These are phyloP conservation scores for Thera britannica DNA, from an alignment of 2,888 invertebrate species.

Conservation along the genomic window DNA sequence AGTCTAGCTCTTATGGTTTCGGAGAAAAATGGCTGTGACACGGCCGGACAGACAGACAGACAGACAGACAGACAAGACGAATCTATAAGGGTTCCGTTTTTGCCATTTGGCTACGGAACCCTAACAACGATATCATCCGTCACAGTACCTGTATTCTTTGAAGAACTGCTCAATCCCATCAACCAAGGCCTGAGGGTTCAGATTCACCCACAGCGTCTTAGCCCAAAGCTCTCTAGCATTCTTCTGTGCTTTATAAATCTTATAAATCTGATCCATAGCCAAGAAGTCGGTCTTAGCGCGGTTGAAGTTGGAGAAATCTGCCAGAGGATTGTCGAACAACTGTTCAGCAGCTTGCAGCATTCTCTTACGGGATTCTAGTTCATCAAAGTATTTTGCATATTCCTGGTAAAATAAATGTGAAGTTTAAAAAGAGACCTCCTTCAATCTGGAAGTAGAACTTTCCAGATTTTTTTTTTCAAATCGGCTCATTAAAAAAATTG, in stretches of 20 bases:
- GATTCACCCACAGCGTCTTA: constrained; percentile 93
- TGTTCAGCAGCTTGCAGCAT: constrained; percentile 88
- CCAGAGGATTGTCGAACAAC: constrained; percentile 93
- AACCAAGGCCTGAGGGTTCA: constrained; percentile 92
- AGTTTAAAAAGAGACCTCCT: too few species aligned
- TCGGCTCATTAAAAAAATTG: too few species aligned
- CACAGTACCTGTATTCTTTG: constrained; percentile 86
- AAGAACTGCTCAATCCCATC: constrained; percentile 95
- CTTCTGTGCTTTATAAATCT: constrained; percentile 91
- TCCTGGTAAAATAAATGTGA: constrained; percentile 65
- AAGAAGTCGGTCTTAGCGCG: constrained; percentile 86
- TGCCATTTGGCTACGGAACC: too few species aligned
- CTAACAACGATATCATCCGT: too few species aligned
- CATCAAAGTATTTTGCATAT: constrained; percentile 87
- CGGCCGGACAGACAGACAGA: too few species aligned
- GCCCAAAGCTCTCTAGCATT: constrained; percentile 92
- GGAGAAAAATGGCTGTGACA: too few species aligned
- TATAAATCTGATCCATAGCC: constrained; percentile 89
- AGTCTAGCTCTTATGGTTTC: too few species aligned
- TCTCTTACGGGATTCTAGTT: constrained; percentile 87
- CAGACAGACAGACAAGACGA: too few species aligned
- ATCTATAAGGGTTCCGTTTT: too few species aligned
- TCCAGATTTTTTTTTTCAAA: too few species aligned
- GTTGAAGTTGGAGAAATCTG: constrained; percentile 91
- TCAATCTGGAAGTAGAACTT: too few species aligned